A percentile compares a stretch with the other conserved stretches of the same genome.
Conservation (phyloP, 2,888 invertebrate species). For the Drosophila suboccidentalis region DNA sequence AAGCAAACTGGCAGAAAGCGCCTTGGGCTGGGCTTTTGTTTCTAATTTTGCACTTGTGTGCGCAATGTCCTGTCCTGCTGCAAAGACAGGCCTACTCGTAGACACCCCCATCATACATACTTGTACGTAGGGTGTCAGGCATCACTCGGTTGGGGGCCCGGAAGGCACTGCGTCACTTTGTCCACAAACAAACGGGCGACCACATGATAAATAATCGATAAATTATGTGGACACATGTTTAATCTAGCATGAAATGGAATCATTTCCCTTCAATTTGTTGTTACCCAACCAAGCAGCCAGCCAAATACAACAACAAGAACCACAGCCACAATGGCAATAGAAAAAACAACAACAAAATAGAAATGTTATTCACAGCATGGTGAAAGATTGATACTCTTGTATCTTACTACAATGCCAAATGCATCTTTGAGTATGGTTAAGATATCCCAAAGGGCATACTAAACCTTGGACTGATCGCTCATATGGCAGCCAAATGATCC, state of each 20-base stretch:
- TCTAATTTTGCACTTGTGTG: slow-evolving; percentile 81
- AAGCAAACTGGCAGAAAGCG: slow-evolving; percentile 43
- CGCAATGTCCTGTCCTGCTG: slow-evolving; percentile 53
- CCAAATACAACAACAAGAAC: slow-evolving; percentile 32
- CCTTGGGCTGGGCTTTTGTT: slow-evolving; percentile 73
- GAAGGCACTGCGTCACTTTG: slow-evolving; percentile 67
- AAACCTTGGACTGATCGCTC: too few relatives aligned
- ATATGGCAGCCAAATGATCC: too few relatives aligned
- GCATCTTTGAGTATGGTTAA: too few relatives aligned
- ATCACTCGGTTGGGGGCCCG: slow-evolving; percentile 22
- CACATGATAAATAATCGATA: slow-evolving; percentile 85
- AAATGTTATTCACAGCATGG: neutral
- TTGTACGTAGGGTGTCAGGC: neutral
- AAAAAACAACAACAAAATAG: slow-evolving; percentile 7
- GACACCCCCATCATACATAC: slow-evolving; percentile 10
- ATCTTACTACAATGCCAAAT: too few relatives aligned
- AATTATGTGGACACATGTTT: slow-evolving; percentile 84
- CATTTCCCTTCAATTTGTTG: slow-evolving; percentile 85
- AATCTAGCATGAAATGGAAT: slow-evolving; percentile 85
- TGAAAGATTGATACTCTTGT: neutral
- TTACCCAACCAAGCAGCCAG: slow-evolving; percentile 58
- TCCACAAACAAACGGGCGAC: slow-evolving; percentile 65
- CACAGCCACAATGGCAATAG: slow-evolving; percentile 27
- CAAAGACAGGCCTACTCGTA: slow-evolving; percentile 57
- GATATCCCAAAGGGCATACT: too few relatives aligned